These are phyloP conservation scores for Cirrhinus mrigala DNA, from an alignment of 2,797 vertebrate genomes.

Conservation along the genomic window DNA sequence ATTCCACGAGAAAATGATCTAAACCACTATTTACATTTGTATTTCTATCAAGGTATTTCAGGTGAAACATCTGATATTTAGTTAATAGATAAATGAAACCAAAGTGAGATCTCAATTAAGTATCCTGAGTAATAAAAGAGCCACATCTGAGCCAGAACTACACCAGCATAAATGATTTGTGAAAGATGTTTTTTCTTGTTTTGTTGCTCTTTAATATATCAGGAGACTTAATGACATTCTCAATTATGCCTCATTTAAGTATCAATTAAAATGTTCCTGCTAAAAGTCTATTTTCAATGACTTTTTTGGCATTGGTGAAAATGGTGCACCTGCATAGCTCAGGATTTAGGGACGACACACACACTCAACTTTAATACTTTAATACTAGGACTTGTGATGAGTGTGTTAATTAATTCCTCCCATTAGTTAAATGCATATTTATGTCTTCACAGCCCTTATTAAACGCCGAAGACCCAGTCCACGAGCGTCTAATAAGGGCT, in stretches of 20 bases:
- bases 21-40: too few relatives aligned
- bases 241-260: too few relatives aligned
- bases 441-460: constrained; percentile 7
- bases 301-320: neutral
- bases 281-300: too few relatives aligned
- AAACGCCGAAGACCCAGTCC: neutral
- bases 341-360: neutral
- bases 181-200: neutral
- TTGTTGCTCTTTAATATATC: neutral
- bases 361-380: neutral
- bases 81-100: too few relatives aligned
- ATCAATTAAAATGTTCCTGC: too few relatives aligned
- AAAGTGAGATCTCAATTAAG: too few relatives aligned
- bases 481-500: neutral
- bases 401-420: neutral
- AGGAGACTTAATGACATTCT: too few relatives aligned
- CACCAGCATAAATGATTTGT: too few relatives aligned
- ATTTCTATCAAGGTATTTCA: too few relatives aligned
- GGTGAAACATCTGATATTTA: too few relatives aligned
- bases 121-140: too few relatives aligned
- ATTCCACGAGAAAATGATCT: neutral
- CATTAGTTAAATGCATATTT: constrained; percentile 20
- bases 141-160: too few relatives aligned
- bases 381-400: neutral
- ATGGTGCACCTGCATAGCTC: neutral